A percentile compares a stretch with the other conserved stretches of the same genome.
phyloP scores from a whole-genome alignment of 2,797 vertebrate genomes.

The Hylomyscus alleni region DNA sequence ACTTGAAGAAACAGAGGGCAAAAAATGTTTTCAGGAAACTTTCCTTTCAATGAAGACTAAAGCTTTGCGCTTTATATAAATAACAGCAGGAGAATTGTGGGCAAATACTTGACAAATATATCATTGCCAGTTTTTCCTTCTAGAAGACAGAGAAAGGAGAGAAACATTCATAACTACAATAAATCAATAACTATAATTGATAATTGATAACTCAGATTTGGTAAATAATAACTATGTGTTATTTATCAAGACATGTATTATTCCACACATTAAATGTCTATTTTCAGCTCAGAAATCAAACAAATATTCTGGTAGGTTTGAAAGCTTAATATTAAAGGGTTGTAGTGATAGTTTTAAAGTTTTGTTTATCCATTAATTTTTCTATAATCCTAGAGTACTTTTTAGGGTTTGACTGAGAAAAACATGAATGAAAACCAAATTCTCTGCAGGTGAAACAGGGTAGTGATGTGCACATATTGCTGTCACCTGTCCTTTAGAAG shows the following conservation, averaged over 20 bases:
- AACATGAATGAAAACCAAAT: not conserved
- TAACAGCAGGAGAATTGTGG: not conserved
- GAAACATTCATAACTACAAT: not conserved
- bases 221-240: not conserved
- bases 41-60: not conserved
- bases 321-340: not conserved
- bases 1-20: not conserved
- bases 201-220: too few species aligned
- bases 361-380: not conserved
- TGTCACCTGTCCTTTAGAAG: not conserved
- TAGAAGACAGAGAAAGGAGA: not conserved
- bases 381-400: not conserved
- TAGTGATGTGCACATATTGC: too few species aligned
- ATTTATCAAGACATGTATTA: not conserved
- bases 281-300: not conserved
- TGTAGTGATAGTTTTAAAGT: not conserved
- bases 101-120: not conserved
- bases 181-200: not conserved
- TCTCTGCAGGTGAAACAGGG: not conserved
- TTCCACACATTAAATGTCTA: not conserved
- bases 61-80: not conserved
- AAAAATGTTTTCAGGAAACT: not conserved
- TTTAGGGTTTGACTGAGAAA: not conserved
- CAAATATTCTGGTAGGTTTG: constrained; percentile 20
- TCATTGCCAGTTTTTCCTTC: not conserved